Base-by-base conservation (phyloP, 1,140 invertebrate species). In the Bombus confusus region DNA sequence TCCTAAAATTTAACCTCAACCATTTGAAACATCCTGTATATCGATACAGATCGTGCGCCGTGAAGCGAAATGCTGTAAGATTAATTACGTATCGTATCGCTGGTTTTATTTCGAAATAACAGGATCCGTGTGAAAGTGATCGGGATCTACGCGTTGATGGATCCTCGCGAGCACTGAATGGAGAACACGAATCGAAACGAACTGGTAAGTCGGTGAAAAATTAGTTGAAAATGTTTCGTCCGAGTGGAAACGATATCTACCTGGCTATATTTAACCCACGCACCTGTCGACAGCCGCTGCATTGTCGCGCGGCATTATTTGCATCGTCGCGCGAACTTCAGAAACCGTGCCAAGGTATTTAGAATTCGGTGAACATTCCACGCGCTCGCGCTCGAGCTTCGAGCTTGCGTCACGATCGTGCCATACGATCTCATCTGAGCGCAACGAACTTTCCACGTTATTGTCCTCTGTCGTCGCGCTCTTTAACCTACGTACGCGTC, bases 311-410 rank as follows among this genome's bases (percentile, higher is more conserved):
- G 71, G 12, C 18, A 10, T 15, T 73, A 66, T 72, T 80, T 41
- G 68, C 59, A 80, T 80, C 41, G 74, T 52, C 62, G 59, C 72
- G 77, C 39, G 77, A 80, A 73, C 69, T 81, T 74, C 43, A 71
- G 69, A 74, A 85, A 85, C 78, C 59, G 78, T 85, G 84, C 84
- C 84, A 85, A 85, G 84, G 78, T 81, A 74, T 81, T 81, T 68
- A 80, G 69, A 79, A 85, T 85, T 81, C 78, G 78, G 84, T 64
- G 69, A 66, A 73, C 34, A 80, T 76, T 57, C 47, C 47, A 18
- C 47, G 47, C 47, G 47, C 47, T 52, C 47, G 47, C 18, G n/a
- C 28, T 62, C 59, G 28, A 31, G 37, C 52, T 13, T 3, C 47
- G 34, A 62, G 39, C n/a, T 22, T 62, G 10, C 41, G 31, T 28